phyloP scores from a whole-genome alignment of 23 tunicate genomes.

The Ciona savignyi region DNA sequence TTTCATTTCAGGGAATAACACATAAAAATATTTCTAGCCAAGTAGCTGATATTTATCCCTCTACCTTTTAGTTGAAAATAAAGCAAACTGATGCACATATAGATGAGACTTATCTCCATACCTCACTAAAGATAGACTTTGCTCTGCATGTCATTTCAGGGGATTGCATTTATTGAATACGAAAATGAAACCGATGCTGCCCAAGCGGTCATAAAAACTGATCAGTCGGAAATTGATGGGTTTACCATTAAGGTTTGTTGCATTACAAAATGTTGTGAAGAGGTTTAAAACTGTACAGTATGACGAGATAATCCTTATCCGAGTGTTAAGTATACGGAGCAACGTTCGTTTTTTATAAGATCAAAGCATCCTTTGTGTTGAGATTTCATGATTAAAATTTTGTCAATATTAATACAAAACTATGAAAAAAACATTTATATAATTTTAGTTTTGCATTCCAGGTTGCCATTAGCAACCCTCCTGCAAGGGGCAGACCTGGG shows the following conservation, averaged over 20 bases:
- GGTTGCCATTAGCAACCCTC: slow-evolving; percentile 97
- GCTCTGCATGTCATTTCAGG: slow-evolving; percentile 18
- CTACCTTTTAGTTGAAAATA: too few relatives aligned
- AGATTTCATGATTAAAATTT: background rate
- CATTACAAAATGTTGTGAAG: background rate
- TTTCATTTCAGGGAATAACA: too few relatives aligned
- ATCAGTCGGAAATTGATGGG: slow-evolving; percentile 55
- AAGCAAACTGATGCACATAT: too few relatives aligned
- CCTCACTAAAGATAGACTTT: too few relatives aligned
- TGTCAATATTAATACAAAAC: background rate
- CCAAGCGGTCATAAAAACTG: slow-evolving; percentile 73
- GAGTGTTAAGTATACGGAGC: too few relatives aligned
- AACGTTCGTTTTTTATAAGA: too few relatives aligned
- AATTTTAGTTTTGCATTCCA: slow-evolving; percentile 1
- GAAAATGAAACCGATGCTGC: slow-evolving; percentile 77
- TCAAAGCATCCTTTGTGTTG: background rate
- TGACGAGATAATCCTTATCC: too few relatives aligned
- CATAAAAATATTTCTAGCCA: too few relatives aligned
- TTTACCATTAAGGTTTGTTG: slow-evolving; percentile 48
- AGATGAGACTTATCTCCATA: too few relatives aligned
- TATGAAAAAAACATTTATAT: background rate
- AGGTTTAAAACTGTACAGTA: too few relatives aligned
- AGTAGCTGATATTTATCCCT: too few relatives aligned
- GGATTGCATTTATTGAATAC: slow-evolving; percentile 80
- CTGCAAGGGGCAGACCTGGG: slow-evolving; percentile 22